Evolutionary conservation across 2,797 vertebrate genomes (phyloP), one percentile per base, ranked within the genome.

Genomic region (Knipowitschia caucasica): DNA sequence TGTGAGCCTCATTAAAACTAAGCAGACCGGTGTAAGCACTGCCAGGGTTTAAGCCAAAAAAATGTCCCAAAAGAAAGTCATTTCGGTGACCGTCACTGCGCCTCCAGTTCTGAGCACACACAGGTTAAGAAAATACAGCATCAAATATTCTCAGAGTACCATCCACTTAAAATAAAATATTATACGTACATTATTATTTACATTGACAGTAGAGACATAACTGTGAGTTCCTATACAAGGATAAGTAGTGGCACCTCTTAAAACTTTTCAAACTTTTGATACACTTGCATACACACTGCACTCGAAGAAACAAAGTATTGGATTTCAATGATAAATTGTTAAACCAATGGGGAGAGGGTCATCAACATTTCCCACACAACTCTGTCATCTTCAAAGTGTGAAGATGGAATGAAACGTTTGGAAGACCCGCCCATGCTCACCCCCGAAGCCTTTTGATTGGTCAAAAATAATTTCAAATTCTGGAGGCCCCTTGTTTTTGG

Each of bases 221-320:
- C 59, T 44, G 60, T 42, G 46, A 52, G 30, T 64, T 73, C 62
- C 62, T 71, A 56, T 62, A 76, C 4, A 33, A 76, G 35, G 46
- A 42, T 67, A 62, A 75, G 59, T 55, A 73, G 82, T 86, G 84
- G 81, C 86, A 85, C 85, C 77, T 72, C 74, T 78, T 71, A 50
- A 85, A 54, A 73, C 51, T 70, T 42, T 21, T 23, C 25, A 25
- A 25, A 6, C 23, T 29, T 29, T 26, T 29, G 11, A 29, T 46
- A 62, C 36, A 59, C 43, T 59, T 53, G 54, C 47, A 44, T 57
- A 64, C 57, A 61, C 42, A 50, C 38, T n/a, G n/a, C n/a, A n/a
- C n/a, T n/a, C n/a, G n/a, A n/a, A n/a, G n/a, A n/a, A n/a, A n/a
- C n/a, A n/a, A n/a, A n/a, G n/a, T n/a, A n/a, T n/a, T n/a, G n/a